Evolutionary conservation across 2,888 invertebrate genomes (phyloP).

Genomic region (Margaritifera margaritifera): DNA sequence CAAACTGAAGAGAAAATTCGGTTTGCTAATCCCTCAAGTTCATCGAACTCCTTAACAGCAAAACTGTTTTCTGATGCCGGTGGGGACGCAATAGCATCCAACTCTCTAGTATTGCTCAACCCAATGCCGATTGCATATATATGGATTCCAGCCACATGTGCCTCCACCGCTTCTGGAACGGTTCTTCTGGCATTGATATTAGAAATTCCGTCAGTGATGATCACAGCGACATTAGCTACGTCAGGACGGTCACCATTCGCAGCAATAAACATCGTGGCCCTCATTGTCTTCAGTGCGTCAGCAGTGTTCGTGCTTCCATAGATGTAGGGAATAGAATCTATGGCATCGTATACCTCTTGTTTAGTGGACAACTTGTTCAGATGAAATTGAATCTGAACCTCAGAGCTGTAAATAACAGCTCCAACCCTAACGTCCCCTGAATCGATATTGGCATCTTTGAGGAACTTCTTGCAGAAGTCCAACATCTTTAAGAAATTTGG

Average conservation of each 20-base stretch:
- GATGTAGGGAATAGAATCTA: slow-evolving; percentile 55
- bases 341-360: slow-evolving; percentile 50
- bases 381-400: slow-evolving; percentile 56
- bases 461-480: slow-evolving; percentile 37
- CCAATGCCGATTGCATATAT: slow-evolving; percentile 53
- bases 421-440: slow-evolving; percentile 24
- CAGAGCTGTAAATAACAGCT: slow-evolving; percentile 46
- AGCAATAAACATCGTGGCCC: slow-evolving; percentile 57
- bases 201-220: slow-evolving; percentile 66
- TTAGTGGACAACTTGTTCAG: slow-evolving; percentile 50
- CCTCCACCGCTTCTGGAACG: slow-evolving; percentile 54
- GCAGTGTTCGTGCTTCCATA: slow-evolving; percentile 66
- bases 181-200: slow-evolving; percentile 63
- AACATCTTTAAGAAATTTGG: slow-evolving; percentile 45
- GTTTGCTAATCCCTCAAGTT: slow-evolving; percentile 30
- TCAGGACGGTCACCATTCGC: slow-evolving; percentile 61
- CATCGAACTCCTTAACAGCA: slow-evolving; percentile 44
- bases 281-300: slow-evolving; percentile 53
- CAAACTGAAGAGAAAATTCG: slow-evolving; percentile 34
- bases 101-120: slow-evolving; percentile 49
- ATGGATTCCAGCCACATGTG: slow-evolving; percentile 40
- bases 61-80: slow-evolving; percentile 52
- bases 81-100: slow-evolving; percentile 53
- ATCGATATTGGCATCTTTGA: slow-evolving; percentile 32
- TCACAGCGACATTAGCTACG: slow-evolving; percentile 56